Conservation (phyloP, 2,113 vertebrate species). For the Prietella phreatophila region DNA sequence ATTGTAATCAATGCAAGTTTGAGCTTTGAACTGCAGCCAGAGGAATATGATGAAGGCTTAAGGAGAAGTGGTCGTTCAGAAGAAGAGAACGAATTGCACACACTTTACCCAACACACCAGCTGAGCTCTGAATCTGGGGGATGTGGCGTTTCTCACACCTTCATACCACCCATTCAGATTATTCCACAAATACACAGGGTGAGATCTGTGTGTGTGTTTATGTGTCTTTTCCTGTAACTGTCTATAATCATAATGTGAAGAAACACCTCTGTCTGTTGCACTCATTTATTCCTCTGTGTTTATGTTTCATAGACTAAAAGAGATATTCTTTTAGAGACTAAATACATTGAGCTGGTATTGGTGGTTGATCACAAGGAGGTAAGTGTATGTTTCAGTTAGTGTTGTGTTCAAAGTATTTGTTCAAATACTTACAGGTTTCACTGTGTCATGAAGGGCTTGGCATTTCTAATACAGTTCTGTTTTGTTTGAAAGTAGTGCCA, state of each 20-base stretch:
- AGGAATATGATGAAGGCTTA: not conserved
- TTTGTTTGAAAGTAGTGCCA: not conserved
- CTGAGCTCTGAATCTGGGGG: constrained; percentile 38
- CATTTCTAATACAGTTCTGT: not conserved
- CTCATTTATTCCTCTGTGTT: constrained; percentile 11
- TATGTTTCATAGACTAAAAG: constrained; percentile 67
- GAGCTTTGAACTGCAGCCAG: constrained; percentile 77
- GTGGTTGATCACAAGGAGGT: constrained; percentile 88
- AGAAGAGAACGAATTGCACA: constrained; percentile 50
- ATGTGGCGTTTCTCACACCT: constrained; percentile 66
- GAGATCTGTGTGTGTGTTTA: constrained; percentile 38
- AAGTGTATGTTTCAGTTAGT: constrained; percentile 24
- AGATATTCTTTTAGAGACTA: constrained; percentile 76
- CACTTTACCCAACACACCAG: constrained; percentile 56
- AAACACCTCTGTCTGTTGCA: not conserved
- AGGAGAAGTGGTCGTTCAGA: constrained; percentile 23
- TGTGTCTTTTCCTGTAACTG: too few relatives aligned
- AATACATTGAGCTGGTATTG: constrained; percentile 87
- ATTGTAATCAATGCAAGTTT: constrained; percentile 74
- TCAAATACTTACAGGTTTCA: not conserved
- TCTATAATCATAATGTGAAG: not conserved
- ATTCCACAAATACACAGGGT: constrained; percentile 62
- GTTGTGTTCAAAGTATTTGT: not conserved
- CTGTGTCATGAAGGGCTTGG: not conserved
- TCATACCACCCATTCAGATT: constrained; percentile 46